Evolutionary conservation across 2,888 invertebrate genomes (phyloP), one percentile per base, ranked within the genome.

Genomic region (Clivina fossor): DNA sequence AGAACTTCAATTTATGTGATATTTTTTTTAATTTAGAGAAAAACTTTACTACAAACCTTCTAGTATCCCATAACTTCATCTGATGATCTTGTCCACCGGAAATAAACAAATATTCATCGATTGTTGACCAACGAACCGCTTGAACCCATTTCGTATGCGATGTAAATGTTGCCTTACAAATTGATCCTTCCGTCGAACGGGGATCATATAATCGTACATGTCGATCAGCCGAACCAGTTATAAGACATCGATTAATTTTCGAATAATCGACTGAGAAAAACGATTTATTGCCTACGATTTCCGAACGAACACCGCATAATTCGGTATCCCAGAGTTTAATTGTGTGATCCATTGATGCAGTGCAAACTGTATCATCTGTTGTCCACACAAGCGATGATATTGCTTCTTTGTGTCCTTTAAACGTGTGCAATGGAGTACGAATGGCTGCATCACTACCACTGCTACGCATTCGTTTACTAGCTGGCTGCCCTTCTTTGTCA

Each of bases 271-370:
- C 78, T 68, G 88, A 87, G 62, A 97, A 88, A 71, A 93, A 93
- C 7, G 94, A 90, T 74, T 96, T 96, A 67, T 92, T 90, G 11
- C 93, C 92, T 57, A 84, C 84, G 64, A 93, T 80, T 73, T 93
- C 90, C 35, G 85, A 82, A 70, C 89, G 91, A 37, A 93, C 83
- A 28, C 86, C 88, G 43, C 89, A 90, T 41, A 90, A 75, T 71
- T 91, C 89, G 37, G 90, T 80, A 73, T 99, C 97, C 98, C 98
- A 99, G 5, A 95, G 71, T 71, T 91, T 88, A 11, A 99, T 77
- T 1, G 95, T 90, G 70, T 98, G 96, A 76, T 99, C 98, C 94
- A 94, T 95, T 1, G 96, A 93, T 48, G 88, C 83, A 0, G 95
- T 93, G 5, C 91, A 79, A 2, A 96, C 76, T 60, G 89, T 88